Percentiles rank a stretch among this genome's conserved stretches.
phyloP scores from a whole-genome alignment of 2,113 vertebrate species.

The Hyaena hyaena region DNA sequence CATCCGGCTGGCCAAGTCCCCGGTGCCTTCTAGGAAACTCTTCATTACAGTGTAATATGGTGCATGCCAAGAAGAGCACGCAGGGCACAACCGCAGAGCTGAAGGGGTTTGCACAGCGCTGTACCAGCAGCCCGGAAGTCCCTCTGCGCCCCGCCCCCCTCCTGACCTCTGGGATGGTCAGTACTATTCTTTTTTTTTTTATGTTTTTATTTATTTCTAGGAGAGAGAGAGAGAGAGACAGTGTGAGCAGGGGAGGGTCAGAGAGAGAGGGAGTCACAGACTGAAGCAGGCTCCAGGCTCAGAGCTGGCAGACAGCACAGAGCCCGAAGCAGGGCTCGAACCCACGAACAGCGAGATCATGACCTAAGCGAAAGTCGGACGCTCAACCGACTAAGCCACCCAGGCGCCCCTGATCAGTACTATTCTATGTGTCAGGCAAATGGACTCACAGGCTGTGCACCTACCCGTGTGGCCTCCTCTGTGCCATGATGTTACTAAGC shows the following conservation, averaged over 20 bases:
- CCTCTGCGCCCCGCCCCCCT: not conserved
- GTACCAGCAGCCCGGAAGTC: fast-evolving
- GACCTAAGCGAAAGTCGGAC: too few relatives aligned
- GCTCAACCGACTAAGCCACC: too few relatives aligned
- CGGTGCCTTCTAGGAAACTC: not conserved
- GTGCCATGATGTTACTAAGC: not conserved
- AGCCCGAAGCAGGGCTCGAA: too few relatives aligned
- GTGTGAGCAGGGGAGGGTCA: too few relatives aligned
- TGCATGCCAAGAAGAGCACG: not conserved
- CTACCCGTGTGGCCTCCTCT: fast-evolving
- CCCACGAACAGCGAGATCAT: too few relatives aligned
- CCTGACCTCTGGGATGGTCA: not conserved
- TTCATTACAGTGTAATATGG: not conserved
- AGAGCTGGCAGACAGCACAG: too few relatives aligned
- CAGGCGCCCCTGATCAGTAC: not conserved
- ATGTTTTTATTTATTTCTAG: too few relatives aligned
- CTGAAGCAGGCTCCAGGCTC: too few relatives aligned
- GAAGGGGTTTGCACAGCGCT: not conserved
- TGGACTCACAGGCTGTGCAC: fast-evolving
- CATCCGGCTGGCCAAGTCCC: not conserved
- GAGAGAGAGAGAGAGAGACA: too few relatives aligned
- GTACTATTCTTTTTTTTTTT: not conserved
- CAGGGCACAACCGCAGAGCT: not conserved
- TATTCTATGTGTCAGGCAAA: not conserved
- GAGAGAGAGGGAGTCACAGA: too few relatives aligned